phyloP scores from a whole-genome alignment of 2,888 invertebrate species.

The Actias luna region DNA sequence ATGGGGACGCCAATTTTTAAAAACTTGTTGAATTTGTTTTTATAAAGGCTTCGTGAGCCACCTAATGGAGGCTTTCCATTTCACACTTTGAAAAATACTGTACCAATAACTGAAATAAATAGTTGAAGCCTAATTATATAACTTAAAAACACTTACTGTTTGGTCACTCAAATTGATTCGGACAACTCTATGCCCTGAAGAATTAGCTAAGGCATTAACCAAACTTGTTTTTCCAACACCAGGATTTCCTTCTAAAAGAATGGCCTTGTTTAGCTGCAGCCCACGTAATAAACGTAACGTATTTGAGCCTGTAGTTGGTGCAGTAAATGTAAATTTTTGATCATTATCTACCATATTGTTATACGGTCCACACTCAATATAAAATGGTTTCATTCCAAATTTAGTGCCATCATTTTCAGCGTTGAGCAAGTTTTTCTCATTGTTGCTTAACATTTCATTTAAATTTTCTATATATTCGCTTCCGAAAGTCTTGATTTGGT shows the following conservation, averaged over 20 bases:
- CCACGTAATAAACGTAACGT: conserved; percentile 92
- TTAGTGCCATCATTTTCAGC: conserved; percentile 57
- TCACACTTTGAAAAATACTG: neutral
- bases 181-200: conserved; percentile 91
- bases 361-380: conserved; percentile 80
- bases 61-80: too few relatives aligned
- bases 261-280: conserved; percentile 94
- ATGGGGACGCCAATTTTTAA: too few relatives aligned
- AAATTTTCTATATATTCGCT: conserved; percentile 56
- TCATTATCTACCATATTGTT: conserved; percentile 38
- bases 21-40: too few relatives aligned
- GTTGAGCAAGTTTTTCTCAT: conserved; percentile 45
- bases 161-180: conserved; percentile 99
- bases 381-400: conserved; percentile 92
- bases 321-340: conserved; percentile 85
- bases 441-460: conserved; percentile 55
- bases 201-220: conserved; percentile 93
- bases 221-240: conserved; percentile 99
- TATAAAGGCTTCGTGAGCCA: too few relatives aligned
- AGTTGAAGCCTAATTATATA: neutral
- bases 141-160: conserved; percentile 84
- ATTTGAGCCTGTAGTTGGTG: conserved; percentile 91
- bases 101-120: neutral
- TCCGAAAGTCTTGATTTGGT: conserved; percentile 73
- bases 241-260: conserved; percentile 97